Evolutionary conservation across 2,113 vertebrate species (phyloP).

Genomic region (Leucopternis melanops): DNA sequence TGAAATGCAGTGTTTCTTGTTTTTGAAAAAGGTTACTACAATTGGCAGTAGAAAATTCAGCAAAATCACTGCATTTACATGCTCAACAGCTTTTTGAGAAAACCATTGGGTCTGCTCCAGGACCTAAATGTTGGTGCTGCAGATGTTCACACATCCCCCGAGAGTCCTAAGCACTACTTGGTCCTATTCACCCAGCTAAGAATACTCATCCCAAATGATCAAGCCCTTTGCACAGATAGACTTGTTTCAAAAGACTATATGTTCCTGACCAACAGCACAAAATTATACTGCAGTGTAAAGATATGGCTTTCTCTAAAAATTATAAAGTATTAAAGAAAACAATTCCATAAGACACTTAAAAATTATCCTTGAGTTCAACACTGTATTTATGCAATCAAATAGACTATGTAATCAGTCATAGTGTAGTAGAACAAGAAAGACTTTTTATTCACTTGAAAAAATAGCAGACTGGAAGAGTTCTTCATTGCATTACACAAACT

Average conservation of each 20-base stretch:
- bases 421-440: conserved; percentile 9
- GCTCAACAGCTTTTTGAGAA: conserved; percentile 2
- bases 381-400: conserved; percentile 10
- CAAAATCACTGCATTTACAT: conserved; percentile 1
- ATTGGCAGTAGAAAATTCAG: background rate
- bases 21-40: background rate
- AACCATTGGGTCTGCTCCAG: background rate
- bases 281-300: background rate
- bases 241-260: background rate
- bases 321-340: background rate
- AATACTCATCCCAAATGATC: background rate
- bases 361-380: conserved; percentile 17
- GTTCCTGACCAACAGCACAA: background rate
- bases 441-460: conserved; percentile 58
- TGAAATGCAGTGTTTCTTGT: background rate
- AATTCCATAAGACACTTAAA: background rate
- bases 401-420: conserved; percentile 30
- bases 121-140: background rate
- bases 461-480: conserved; percentile 61
- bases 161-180: background rate
- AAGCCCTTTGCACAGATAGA: background rate
- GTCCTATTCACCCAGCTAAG: background rate
- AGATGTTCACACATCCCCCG: background rate
- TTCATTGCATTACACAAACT: conserved; percentile 57
- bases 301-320: background rate